Conservation (phyloP, 1,140 invertebrate species). For the Pogonus chalceus region DNA sequence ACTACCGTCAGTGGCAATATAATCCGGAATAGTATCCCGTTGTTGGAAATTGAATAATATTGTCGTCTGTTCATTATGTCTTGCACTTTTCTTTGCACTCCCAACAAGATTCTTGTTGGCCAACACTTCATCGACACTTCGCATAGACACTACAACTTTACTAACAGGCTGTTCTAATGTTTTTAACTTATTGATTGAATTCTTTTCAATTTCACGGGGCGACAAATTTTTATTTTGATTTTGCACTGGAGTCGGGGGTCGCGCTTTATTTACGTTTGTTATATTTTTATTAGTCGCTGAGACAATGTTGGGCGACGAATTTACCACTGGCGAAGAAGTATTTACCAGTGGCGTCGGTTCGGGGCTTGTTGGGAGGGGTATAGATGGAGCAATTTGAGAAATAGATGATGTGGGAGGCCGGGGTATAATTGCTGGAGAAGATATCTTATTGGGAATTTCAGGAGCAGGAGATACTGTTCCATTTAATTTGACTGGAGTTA, state of each 20-base stretch:
- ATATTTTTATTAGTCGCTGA: not conserved
- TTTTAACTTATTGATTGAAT: constrained; percentile 58
- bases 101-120: constrained; percentile 31
- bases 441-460: too few relatives aligned
- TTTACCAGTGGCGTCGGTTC: not conserved
- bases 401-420: not conserved
- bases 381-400: too few relatives aligned
- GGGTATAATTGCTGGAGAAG: too few relatives aligned
- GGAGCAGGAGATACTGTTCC: constrained; percentile 3
- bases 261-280: not conserved
- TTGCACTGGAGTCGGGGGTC: constrained; percentile 20
- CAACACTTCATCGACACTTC: constrained; percentile 33
- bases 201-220: constrained; percentile 57
- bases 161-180: constrained; percentile 43
- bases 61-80: constrained; percentile 42
- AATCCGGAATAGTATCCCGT: constrained; percentile 75
- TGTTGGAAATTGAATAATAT: constrained; percentile 81
- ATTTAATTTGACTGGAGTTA: not conserved
- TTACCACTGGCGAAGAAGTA: not conserved
- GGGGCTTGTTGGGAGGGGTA: not conserved
- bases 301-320: not conserved
- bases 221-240: constrained; percentile 36
- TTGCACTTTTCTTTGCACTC: constrained; percentile 23
- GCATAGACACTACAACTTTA: constrained; percentile 39
- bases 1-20: constrained; percentile 79